Base-by-base conservation (phyloP, 2,888 invertebrate genomes). In the Macropis europaea region DNA sequence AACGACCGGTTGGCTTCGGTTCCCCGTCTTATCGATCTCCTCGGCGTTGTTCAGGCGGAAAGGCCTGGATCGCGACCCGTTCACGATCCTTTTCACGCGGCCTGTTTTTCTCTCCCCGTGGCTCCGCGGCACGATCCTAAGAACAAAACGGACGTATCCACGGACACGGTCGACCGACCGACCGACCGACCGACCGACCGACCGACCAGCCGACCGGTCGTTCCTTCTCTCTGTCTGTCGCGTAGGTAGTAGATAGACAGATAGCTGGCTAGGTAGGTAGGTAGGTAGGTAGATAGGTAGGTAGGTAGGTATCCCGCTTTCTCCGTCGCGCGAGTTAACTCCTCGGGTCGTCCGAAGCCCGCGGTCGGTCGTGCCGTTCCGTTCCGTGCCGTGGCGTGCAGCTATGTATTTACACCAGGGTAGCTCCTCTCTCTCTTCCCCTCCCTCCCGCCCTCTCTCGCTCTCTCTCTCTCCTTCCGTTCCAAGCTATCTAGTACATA, bases 381-480 rank as follows among this genome's bases (percentile, higher is more conserved):
- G n/a, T n/a, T n/a, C n/a, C 71, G 82, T 48, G 56, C 40, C 64
- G 80, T 76, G 71, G 75, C 77, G 79, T 76, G 76, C 81, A 81
- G 81, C 86, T 84, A 86, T 85, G 82, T 85, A 86, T 85, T 85
- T 85, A 85, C 86, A 86, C 84, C 78, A 70, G 84, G 85, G 83
- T 84, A 77, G 82, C 73, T 82, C 74, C 77, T 73, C 76, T 56
- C 48, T 45, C 47, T 57, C 47, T 38, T 17, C 15, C 15, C 11
- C 64, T 38, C 30, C n/a, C 13, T 17, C 42, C 34, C 34, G 17
- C 5, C 15, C 32, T 17, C 1, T 5, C 7, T 24, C 24, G 19
- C 7, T 15, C 3, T 36, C 7, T 9, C 28, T 40, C 52, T 64
- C 61, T 70, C 71, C 69, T 66, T 40, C 60, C 72, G 60, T 67